Evolutionary conservation across 1,140 invertebrate genomes (phyloP), one percentile per base, ranked within the genome.

Genomic region (Pachypeltis micranthus): DNA sequence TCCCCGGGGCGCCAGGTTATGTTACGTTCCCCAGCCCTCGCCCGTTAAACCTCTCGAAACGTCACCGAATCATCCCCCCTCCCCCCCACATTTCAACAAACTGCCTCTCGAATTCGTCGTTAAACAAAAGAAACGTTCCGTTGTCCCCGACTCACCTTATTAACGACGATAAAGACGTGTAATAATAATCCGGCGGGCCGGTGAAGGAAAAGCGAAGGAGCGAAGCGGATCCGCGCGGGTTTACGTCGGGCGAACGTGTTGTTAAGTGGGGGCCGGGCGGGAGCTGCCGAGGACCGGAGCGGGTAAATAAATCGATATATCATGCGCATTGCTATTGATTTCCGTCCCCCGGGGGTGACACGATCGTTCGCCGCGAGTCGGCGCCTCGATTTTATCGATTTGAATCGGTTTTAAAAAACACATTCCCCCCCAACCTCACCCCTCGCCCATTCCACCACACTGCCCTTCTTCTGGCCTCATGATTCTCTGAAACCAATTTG

Each of bases 261-360:
- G 55, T 47, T 51, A 51, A 21, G 4, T 14, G 23, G 19, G 19
- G 47, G 47, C 7, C 7, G 34, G 7, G 7, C 34, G 47, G 47
- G 57, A 28, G 56, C 51, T 26, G n/a, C 28, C 19, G 25, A 31
- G 19, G 51, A 34, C 28, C 25, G n/a, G n/a, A 59, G 34, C 23
- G 31, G 28, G 23, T 44, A 23, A 55, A 64, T 66, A 69, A 69
- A 69, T 69, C 68, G 68, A 69, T 69, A 66, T 66, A 63, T 60
- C 44, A 66, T 64, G 66, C 68, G 67, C 68, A 67, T 66, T 68
- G 58, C 55, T 67, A 69, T 69, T 67, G 68, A 69, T 69, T 69
- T 65, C 62, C 63, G 57, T n/a, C 34, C 2, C 27, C 21, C 21
- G 10, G 14, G 39, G 14, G 0, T 25, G 28, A 59, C 51, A 51